Evolutionary conservation across 2,888 invertebrate species (phyloP), one percentile per base, ranked within the genome.

Genomic region (Steromphala cineraria): DNA sequence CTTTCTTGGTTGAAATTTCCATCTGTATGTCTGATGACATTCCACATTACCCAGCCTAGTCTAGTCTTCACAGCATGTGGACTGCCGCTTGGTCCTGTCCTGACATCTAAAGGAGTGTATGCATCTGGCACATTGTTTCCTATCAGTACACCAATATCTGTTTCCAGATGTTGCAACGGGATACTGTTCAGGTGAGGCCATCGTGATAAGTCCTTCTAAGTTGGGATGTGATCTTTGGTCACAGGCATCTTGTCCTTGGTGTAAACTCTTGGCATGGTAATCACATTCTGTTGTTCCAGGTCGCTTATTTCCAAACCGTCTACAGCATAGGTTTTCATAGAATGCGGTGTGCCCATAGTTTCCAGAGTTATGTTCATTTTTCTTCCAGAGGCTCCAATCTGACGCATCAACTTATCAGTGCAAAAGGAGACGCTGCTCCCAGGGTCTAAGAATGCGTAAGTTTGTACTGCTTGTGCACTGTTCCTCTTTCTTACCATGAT

Each of bases 391-490:
- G 24, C 46, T 4, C 76, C 79, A n/a, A 82, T 21, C 24, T 67
- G 28, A 15, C 31, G 15, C 56, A 62, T 46, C 36, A 82, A 46
- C 15, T 36, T n/a, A 8, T 53, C 53, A 17, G 79, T 82, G 31
- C 82, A 82, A 53, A 82, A 82, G 4, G 62, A 62, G 10, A 79
- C 77, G 19, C 24, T 80, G 56, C 79, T 80, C 1, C 82, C 79
- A n/a, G 75, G 62, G 46, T 82, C 79, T 10, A 75, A 13, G 21
- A 82, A 82, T 17, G 67, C 76, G 31, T 75, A 81, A 8, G 78
- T 79, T 36, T 56, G 40, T n/a, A 74, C n/a, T 0, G 28, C 17
- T 17, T 53, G 3, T n/a, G 28, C 28, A 36, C 75, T 71, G 36
- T 75, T 56, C 78, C 28, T 56, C 19, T 24, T 7, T 31, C 67